Evolutionary conservation across 2,113 vertebrate genomes (phyloP).

Genomic region (Aix galericulata): DNA sequence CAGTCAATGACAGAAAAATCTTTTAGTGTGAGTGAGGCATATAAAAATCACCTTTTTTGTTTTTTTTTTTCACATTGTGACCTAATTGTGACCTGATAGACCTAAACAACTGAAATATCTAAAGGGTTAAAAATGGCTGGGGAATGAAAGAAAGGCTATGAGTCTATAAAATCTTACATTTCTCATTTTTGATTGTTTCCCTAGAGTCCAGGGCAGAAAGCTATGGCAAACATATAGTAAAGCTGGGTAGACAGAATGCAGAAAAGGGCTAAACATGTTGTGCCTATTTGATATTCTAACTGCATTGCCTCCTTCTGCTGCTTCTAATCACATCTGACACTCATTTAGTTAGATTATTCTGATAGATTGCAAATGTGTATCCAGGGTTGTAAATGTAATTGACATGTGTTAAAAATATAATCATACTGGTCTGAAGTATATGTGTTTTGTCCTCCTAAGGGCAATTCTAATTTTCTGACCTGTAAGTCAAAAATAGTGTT

Average conservation of each 20-base stretch:
- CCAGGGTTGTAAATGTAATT: neutral
- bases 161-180: neutral
- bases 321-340: conserved; percentile 22
- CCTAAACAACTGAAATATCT: neutral
- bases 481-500: neutral
- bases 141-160: accelerated
- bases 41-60: neutral
- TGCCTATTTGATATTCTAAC: neutral
- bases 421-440: neutral
- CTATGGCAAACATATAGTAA: neutral
- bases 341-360: neutral
- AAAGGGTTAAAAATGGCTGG: neutral
- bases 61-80: neutral
- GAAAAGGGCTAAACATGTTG: neutral
- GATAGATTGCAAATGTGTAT: neutral
- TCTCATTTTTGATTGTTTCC: neutral
- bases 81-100: no score
- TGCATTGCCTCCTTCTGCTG: neutral
- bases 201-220: neutral
- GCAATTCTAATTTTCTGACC: neutral
- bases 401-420: neutral
- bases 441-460: neutral
- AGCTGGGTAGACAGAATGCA: neutral
- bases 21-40: neutral
- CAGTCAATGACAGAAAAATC: neutral